Base-by-base conservation (phyloP, 2,888 invertebrate species). In the Silvanus unidentatus region DNA sequence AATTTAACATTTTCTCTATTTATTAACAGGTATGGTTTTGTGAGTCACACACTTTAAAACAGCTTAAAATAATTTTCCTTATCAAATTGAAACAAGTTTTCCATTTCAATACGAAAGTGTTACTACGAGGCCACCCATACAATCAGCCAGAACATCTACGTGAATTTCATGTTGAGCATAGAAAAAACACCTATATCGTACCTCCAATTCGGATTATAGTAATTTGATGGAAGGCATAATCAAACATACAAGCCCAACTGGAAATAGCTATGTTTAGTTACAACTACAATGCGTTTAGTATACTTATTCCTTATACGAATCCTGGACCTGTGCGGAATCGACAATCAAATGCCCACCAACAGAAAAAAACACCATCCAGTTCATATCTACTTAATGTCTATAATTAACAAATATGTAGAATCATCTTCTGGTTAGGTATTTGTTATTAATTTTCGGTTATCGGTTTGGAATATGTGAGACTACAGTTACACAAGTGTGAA, bases 211-310 rank as follows among this genome's bases (percentile, higher is more conserved):
- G 43, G 53, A 57, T 57, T 57, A 57, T 52, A 57, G 57, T 57
- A 48, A 57, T 57, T 57, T 54, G 34, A 42, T 37, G 30, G 40
- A 48, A 39, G 45, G 48, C 50, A 54, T 55, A 55, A 57, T 53
- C 52, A 55, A 57, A 49, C 52, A 53, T 49, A 48, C 54, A 50
- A 53, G 52, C 50, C 43, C 49, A 52, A 48, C 45, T 45, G 50
- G 50, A 52, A 57, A 57, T 57, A 54, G 52, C 52, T 50, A 53
- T 57, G 52, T 49, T 57, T 32, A 29, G 40, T 35, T 40, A 34
- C 42, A 39, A 38, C 39, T 43, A 43, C 47, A 36, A 22, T 38
- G 42, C 39, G 35, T 13, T 38, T 43, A 46, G 35, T 30, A 16
- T 39, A 22, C n/a, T n/a, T 28, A 39, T 35, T 43, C 39, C 30